phyloP scores from a whole-genome alignment of 2,113 vertebrate species.

The Cacatua alba region DNA sequence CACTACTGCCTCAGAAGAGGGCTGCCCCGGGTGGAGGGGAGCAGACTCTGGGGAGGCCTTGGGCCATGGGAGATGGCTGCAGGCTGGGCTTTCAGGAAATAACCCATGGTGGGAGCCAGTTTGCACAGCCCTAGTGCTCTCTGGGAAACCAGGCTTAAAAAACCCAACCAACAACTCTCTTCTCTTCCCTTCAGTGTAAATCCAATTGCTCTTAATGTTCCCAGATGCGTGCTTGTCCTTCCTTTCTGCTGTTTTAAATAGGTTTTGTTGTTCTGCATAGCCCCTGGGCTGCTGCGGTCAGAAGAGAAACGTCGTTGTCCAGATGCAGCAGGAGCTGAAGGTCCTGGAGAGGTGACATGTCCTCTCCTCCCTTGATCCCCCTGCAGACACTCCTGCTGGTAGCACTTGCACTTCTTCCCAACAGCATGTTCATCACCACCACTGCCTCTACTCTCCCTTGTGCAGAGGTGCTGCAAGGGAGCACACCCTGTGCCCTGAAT shows the following conservation, averaged over 20 bases:
- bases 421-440: accelerated
- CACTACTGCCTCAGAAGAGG: neutral
- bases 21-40: neutral
- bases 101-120: accelerated
- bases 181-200: neutral
- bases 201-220: too few relatives aligned
- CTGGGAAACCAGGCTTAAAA: neutral
- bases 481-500: neutral
- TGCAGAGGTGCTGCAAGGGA: neutral
- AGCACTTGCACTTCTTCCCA: neutral
- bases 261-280: neutral
- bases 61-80: accelerated
- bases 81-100: accelerated
- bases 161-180: accelerated
- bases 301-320: accelerated
- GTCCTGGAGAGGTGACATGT: neutral
- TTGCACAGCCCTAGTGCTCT: accelerated
- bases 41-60: accelerated
- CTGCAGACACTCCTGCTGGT: accelerated
- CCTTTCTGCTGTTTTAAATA: accelerated
- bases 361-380: neutral
- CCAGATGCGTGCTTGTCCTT: neutral
- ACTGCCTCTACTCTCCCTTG: neutral
- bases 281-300: accelerated
- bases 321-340: neutral